Conservation (phyloP, 2,113 vertebrate genomes). For the Sterna hirundo region DNA sequence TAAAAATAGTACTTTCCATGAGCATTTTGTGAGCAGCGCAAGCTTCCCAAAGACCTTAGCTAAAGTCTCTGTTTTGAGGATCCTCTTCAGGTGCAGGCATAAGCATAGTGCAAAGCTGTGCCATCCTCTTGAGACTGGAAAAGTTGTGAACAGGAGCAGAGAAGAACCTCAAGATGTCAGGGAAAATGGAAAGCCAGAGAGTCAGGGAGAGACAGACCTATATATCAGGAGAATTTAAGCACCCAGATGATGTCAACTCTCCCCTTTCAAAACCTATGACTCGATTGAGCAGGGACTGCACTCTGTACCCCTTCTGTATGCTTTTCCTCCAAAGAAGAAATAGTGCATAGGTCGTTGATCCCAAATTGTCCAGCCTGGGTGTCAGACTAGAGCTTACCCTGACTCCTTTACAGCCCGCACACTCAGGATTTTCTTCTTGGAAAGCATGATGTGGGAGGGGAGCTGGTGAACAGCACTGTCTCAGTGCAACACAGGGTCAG, state of each 20-base stretch:
- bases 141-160: neutral
- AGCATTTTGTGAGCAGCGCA: neutral
- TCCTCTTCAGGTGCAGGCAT: neutral
- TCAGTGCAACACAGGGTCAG: neutral
- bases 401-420: neutral
- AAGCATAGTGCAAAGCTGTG: neutral
- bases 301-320: neutral
- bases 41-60: neutral
- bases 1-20: neutral
- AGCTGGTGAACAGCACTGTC: neutral
- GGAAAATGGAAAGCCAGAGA: neutral
- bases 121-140: neutral
- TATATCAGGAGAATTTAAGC: neutral
- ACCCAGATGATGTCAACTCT: neutral
- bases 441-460: rapidly evolving
- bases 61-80: neutral
- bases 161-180: neutral
- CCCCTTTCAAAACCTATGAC: neutral
- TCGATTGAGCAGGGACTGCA: neutral
- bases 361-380: neutral
- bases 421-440: neutral
- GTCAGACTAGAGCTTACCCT: neutral
- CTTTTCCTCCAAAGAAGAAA: neutral
- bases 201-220: neutral
- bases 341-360: neutral